These are phyloP conservation scores for Notamacropus eugenii DNA, from an alignment of 2,797 vertebrate genomes.

Conservation along the genomic window DNA sequence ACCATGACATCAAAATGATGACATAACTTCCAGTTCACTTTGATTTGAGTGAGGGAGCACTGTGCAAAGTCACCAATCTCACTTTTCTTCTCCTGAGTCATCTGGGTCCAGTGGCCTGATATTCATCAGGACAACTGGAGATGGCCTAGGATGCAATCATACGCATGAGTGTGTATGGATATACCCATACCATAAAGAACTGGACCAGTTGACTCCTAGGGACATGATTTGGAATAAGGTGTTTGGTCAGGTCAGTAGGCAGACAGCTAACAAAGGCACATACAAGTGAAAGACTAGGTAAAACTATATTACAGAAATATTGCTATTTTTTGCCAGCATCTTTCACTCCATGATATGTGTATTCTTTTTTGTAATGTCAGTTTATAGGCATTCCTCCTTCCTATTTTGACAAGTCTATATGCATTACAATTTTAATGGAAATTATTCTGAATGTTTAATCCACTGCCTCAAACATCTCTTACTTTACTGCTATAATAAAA, in stretches of 20 bases:
- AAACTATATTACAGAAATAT: neutral
- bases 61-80: too few relatives aligned
- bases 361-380: neutral
- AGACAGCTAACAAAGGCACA: neutral
- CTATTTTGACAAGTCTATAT: neutral
- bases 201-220: neutral
- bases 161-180: neutral
- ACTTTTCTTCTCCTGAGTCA: too few relatives aligned
- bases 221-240: neutral
- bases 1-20: too few relatives aligned
- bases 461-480: neutral
- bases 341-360: neutral
- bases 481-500: neutral
- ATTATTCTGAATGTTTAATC: neutral
- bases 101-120: too few relatives aligned
- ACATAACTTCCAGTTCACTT: too few relatives aligned
- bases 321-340: neutral
- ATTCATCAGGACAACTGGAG: too few relatives aligned
- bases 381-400: neutral
- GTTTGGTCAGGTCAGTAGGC: neutral
- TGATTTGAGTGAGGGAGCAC: too few relatives aligned
- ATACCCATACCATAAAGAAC: neutral
- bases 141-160: too few relatives aligned
- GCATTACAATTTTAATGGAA: neutral
- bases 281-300: neutral